Conservation (phyloP, 2,113 vertebrate genomes). For the Labrus mixtus region DNA sequence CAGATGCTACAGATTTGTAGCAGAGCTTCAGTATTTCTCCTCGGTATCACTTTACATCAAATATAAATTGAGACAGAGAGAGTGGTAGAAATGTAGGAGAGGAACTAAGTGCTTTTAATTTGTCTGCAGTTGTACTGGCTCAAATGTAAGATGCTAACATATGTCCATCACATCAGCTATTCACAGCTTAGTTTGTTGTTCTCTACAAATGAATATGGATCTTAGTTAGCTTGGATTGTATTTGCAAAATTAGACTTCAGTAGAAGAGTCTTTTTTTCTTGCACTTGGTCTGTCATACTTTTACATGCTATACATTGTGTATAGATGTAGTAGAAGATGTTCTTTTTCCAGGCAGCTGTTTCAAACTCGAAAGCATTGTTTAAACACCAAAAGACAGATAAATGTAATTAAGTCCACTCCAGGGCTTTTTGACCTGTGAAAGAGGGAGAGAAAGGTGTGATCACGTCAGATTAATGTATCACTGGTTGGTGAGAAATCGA, state of each 20-base stretch:
- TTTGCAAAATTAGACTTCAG: background rate
- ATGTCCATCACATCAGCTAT: constrained; percentile 16
- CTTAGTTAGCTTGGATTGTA: background rate
- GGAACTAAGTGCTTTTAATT: constrained; percentile 29
- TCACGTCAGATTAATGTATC: background rate
- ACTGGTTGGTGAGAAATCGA: background rate
- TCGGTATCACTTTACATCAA: constrained; percentile 23
- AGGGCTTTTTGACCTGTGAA: background rate
- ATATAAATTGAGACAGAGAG: constrained; percentile 6
- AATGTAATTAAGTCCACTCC: background rate
- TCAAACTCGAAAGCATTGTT: background rate
- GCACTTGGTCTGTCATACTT: background rate
- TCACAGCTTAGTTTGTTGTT: constrained; percentile 11
- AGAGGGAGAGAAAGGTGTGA: background rate
- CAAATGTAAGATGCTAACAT: constrained; percentile 28
- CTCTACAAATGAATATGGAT: constrained; percentile 21
- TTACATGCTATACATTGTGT: background rate
- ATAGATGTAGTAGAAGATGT: background rate
- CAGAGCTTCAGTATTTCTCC: constrained; percentile 15
- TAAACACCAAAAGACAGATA: background rate
- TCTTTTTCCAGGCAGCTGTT: background rate
- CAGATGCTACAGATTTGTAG: constrained; percentile 51
- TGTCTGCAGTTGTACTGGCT: constrained; percentile 40
- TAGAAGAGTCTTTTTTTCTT: background rate
- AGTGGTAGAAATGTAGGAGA: constrained; percentile 3